Evolutionary conservation across 2,797 vertebrate genomes (phyloP).

Genomic region (Cossypha dichroa): DNA sequence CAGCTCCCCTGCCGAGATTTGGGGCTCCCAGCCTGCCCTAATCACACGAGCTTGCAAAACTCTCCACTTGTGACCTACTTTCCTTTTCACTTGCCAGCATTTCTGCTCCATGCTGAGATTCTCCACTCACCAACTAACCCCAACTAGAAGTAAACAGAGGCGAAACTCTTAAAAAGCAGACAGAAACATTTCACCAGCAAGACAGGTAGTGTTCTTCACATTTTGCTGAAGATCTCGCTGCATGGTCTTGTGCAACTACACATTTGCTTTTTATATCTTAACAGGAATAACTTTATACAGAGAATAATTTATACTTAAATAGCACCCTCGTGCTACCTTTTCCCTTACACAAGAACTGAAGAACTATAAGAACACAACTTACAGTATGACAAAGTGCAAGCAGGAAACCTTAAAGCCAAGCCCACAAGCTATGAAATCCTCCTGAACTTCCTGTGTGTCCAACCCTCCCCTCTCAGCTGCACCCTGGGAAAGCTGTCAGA

Average conservation of each 20-base stretch:
- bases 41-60: neutral
- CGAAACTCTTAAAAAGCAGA: neutral
- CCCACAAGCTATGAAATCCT: neutral
- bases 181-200: neutral
- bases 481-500: neutral
- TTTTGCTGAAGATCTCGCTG: neutral
- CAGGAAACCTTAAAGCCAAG: neutral
- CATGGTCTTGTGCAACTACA: neutral
- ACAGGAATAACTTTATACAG: neutral
- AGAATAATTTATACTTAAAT: neutral
- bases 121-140: neutral
- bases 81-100: neutral
- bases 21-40: neutral
- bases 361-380: neutral
- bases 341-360: neutral
- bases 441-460: neutral
- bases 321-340: neutral
- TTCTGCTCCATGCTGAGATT: neutral
- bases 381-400: neutral
- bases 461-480: neutral
- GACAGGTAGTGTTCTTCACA: neutral
- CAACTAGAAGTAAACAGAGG: neutral
- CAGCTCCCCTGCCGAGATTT: rapidly evolving
- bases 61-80: neutral
- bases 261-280: neutral